Base-by-base conservation (phyloP, 2,888 invertebrate genomes). In the Drosophila quasianomalipes region DNA sequence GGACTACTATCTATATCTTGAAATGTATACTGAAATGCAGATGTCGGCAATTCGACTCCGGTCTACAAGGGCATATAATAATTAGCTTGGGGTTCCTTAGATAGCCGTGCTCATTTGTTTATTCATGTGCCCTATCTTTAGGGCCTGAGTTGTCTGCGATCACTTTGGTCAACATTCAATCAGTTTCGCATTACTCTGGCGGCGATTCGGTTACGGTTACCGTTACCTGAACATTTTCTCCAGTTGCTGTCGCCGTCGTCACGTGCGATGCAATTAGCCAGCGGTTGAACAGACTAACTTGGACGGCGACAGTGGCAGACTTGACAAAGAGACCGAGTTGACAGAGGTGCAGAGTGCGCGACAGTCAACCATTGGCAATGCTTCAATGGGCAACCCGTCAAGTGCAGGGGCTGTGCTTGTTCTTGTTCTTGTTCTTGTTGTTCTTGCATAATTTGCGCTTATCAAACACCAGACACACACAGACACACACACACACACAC, bases 371-470 rank as follows among this genome's bases (percentile, higher is more conserved):
- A 68, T 77, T 77, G 74, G 74, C 77, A 76, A 63, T 76, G 77
- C 77, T 70, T 77, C 66, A 71, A 59, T 55, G 75, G 61, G 78
- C 64, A 78, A 65, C 75, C 78, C 54, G 53, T 44, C 76, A 79
- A 79, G 79, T 79, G 79, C 79, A 72, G 64, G 49, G 60, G 30
- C 55, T 52, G 60, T 28, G n/a, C 22, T 22, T 22, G 28, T 28
- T 57, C 7, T 6, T 31, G n/a, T 67, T 62, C 14, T 33, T 52
- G 44, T 69, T 69, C 53, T 52, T 69, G 39, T 51, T 57, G 62
- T 68, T 58, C n/a, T 73, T 74, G 80, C 77, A 80, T 79, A 77
- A 79, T 76, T 79, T 80, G 79, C 54, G 79, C 79, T 80, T 80
- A 79, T 79, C 79, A 79, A 73, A 73, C 72, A 69, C 68, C 64